Percentiles rank a stretch among this genome's conserved stretches.
Conservation (phyloP, 2,888 invertebrate genomes). For the Torymus auratus region DNA sequence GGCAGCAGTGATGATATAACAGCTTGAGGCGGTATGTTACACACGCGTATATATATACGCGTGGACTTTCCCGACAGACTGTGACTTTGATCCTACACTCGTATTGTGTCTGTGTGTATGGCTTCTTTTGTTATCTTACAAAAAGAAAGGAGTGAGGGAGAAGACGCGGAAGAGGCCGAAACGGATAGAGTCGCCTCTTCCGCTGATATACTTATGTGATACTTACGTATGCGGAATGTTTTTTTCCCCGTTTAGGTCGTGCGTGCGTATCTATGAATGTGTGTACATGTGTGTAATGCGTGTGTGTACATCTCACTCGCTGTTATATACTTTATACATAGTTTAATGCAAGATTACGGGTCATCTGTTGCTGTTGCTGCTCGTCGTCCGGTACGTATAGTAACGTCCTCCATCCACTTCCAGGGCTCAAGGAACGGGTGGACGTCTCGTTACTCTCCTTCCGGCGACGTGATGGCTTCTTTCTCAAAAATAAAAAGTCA, state of each 20-base stretch:
- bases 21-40: slow-evolving; percentile 45
- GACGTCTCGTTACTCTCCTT: slow-evolving; percentile 33
- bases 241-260: slow-evolving; percentile 36
- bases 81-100: no score
- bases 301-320: slow-evolving; percentile 3
- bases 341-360: no score
- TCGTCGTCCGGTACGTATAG: slow-evolving; percentile 12
- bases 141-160: slow-evolving; percentile 28
- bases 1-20: slow-evolving; percentile 55
- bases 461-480: neutral
- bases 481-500: neutral
- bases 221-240: slow-evolving; percentile 39
- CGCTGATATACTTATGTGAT: slow-evolving; percentile 32
- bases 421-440: slow-evolving; percentile 57
- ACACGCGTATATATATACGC: neutral
- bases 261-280: no score
- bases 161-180: slow-evolving; percentile 22
- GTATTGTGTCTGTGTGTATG: no score
- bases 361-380: neutral
- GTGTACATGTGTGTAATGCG: no score
- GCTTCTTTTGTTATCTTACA: slow-evolving; percentile 11
- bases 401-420: slow-evolving; percentile 46
- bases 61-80: no score
- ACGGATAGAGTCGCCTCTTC: neutral
- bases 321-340: neutral